A percentile compares a stretch with the other conserved stretches of the same genome.
Conservation (phyloP, 2,888 invertebrate species). For the Scotopteryx bipunctaria region DNA sequence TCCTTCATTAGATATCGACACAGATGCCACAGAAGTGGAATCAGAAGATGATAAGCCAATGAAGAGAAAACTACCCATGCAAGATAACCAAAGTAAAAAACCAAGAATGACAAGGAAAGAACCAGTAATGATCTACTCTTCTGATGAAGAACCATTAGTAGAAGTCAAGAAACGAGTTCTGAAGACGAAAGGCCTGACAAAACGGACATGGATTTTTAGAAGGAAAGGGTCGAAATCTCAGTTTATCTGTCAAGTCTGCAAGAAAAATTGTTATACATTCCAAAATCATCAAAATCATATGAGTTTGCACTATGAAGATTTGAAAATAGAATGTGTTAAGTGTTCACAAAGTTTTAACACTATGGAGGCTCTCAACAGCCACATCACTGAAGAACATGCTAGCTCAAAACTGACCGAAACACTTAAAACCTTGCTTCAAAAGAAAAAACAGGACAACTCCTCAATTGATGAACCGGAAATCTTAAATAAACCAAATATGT, state of each 20-base stretch:
- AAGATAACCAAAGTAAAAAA: constrained; percentile 4
- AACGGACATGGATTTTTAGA: constrained; percentile 9
- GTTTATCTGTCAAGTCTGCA: constrained; percentile 61
- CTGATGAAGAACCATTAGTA: constrained; percentile 57
- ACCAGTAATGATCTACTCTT: constrained; percentile 40
- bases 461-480: background rate
- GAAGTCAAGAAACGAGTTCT: constrained; percentile 36
- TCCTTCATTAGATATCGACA: background rate
- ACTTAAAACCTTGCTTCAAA: constrained; percentile 59
- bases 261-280: constrained; percentile 67
- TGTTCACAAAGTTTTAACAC: constrained; percentile 56
- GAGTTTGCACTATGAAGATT: constrained; percentile 55
- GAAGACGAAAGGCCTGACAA: background rate
- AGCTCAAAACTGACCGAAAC: constrained; percentile 66
- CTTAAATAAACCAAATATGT: constrained; percentile 38
- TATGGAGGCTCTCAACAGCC: constrained; percentile 48
- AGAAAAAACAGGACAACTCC: constrained; percentile 44
- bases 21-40: constrained; percentile 9
- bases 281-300: constrained; percentile 71
- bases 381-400: constrained; percentile 54
- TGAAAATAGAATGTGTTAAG: constrained; percentile 61
- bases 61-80: constrained; percentile 37
- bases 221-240: constrained; percentile 14
- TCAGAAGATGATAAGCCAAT: constrained; percentile 12
- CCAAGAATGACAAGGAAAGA: constrained; percentile 5